Conservation (phyloP, 1,140 invertebrate species). For the Camponotus floridanus region DNA sequence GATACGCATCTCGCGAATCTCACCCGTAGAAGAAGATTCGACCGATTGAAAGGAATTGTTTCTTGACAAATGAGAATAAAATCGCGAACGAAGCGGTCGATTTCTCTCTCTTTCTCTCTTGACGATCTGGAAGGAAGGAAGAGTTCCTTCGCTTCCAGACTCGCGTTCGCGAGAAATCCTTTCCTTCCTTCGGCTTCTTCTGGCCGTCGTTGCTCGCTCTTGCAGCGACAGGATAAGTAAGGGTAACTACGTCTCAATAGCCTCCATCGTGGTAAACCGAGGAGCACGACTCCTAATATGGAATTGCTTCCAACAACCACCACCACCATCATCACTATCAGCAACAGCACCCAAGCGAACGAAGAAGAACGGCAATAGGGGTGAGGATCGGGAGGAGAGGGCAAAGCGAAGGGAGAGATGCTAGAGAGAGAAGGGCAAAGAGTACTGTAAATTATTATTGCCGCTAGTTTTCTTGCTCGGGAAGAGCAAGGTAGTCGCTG, state of each 20-base stretch:
- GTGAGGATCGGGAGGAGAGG: slow-evolving; percentile 10
- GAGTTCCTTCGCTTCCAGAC: slow-evolving; percentile 49
- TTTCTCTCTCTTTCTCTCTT: no score
- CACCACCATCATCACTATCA: slow-evolving; percentile 44
- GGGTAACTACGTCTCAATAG: slow-evolving; percentile 76
- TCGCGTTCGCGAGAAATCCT: neutral
- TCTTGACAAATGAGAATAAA: slow-evolving; percentile 25
- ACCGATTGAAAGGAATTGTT: slow-evolving; percentile 39
- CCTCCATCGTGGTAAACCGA: slow-evolving; percentile 66
- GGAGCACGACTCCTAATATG: slow-evolving; percentile 71
- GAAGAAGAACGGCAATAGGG: slow-evolving; percentile 8
- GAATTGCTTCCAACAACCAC: slow-evolving; percentile 72
- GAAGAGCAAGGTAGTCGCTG: no score
- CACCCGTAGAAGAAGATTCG: slow-evolving; percentile 25
- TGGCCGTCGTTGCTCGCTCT: slow-evolving; percentile 40
- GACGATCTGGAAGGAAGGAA: neutral
- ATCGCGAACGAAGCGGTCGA: slow-evolving; percentile 19
- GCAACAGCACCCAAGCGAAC: slow-evolving; percentile 52
- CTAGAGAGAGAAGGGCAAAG: slow-evolving; percentile 40
- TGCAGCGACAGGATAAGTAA: slow-evolving; percentile 66
- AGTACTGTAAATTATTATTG: slow-evolving; percentile 76
- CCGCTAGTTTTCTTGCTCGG: slow-evolving; percentile 72
- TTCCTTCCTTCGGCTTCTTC: slow-evolving; percentile 18
- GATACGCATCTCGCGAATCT: neutral
- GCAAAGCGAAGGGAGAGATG: neutral